Percentiles rank a stretch among this genome's conserved stretches.
Conservation (phyloP, 2,888 invertebrate genomes). For the Horisme vitalbata region DNA sequence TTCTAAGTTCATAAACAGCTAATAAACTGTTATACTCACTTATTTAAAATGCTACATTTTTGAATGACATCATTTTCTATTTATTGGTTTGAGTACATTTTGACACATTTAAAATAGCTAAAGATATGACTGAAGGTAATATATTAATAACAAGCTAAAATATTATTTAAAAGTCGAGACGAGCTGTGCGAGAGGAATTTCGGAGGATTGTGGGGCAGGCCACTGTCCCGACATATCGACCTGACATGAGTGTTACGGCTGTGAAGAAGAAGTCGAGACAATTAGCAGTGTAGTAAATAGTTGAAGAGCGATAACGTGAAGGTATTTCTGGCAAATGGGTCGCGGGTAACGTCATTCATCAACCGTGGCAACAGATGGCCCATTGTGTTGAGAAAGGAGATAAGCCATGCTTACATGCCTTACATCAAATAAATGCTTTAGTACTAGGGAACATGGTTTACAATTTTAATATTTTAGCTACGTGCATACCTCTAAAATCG, state of each 20-base stretch:
- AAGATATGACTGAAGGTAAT: too few relatives aligned
- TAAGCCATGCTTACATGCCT: constrained; percentile 52
- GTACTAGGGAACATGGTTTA: constrained; percentile 3
- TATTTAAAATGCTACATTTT: too few relatives aligned
- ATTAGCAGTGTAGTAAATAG: constrained; percentile 23
- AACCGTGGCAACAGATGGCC: constrained; percentile 62
- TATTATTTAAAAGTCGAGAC: too few relatives aligned
- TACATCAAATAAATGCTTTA: constrained; percentile 1
- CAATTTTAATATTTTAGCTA: neutral
- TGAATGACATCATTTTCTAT: too few relatives aligned
- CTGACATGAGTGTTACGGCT: too few relatives aligned
- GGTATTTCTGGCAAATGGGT: constrained; percentile 48
- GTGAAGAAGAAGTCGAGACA: neutral
- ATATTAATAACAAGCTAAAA: too few relatives aligned
- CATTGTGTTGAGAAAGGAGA: constrained; percentile 60
- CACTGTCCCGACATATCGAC: too few relatives aligned
- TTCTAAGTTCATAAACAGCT: neutral
- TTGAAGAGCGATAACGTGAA: constrained; percentile 22
- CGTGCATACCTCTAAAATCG: neutral
- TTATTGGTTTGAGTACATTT: too few relatives aligned
- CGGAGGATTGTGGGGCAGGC: too few relatives aligned
- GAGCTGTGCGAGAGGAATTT: too few relatives aligned
- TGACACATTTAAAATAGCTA: too few relatives aligned
- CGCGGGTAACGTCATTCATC: constrained; percentile 68
- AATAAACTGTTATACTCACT: too few relatives aligned